Evolutionary conservation across 1,140 invertebrate genomes (phyloP), one percentile per base, ranked within the genome.

Genomic region (Varroa destructor): DNA sequence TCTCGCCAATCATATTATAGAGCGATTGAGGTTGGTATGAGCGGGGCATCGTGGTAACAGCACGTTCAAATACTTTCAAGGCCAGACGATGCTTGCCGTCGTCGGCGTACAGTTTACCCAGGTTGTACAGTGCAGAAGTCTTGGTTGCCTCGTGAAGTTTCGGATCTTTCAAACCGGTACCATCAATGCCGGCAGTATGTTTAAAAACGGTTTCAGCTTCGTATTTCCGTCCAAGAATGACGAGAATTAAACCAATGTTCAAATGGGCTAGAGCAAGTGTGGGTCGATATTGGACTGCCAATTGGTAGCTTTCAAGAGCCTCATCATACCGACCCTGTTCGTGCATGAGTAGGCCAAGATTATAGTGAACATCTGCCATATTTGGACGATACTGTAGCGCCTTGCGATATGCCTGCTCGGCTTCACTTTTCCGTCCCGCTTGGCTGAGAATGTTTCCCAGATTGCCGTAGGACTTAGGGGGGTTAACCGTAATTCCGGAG

Each of bases 341-440:
- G 82, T 96, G 93, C 75, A 92, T 85, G 76, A 97, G 82, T 77
- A 95, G 89, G 72, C 93, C 93, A 78, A 97, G 83, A 82, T 95
- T 96, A 80, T 94, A 95, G 83, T 94, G 91, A 64, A 94, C 91
- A 79, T 96, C 92, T 72, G 92, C 92, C 91, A 95, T 95, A 81
- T 94, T 95, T 73, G 89, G 87, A 80, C 91, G 85, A 84, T 89
- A 87, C 72, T 85, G 84, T 40, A 96, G 85, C 58, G 92, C 92
- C 79, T 87, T 87, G 78, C 88, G 85, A 78, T 91, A 91, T 42
- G 89, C 90, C 77, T 84, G 84, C 81, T 94, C 90, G 1, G 92
- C 92, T 82, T 94, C 91, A 57, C 85, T 83, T 57, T 86, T 84
- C 73, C 89, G 84, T 55, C 90, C 91, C 79, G 90, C 87, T 40